Base-by-base conservation (phyloP, 1,140 invertebrate species). In the Rhopalosiphum maidis region DNA sequence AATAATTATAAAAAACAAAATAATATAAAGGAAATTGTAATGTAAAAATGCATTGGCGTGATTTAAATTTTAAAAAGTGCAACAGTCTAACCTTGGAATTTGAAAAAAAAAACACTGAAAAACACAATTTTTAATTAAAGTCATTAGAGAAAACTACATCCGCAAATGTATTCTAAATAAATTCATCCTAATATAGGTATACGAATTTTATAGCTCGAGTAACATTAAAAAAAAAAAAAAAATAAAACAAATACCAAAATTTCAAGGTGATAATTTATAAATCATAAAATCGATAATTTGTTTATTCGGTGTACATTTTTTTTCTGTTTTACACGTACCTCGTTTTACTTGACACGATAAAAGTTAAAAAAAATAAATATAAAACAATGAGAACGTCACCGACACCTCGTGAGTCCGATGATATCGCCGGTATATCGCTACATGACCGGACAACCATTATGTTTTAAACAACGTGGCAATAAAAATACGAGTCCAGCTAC, bases 1-100 rank as follows among this genome's bases (percentile, higher is more conserved):
- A 21, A 77, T 77, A 77, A 77, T 77, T 77, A 35, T 7, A 77
- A 0, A 77, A 77, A n/a, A 15, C 0, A 77, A 77, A 77, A 77
- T 5, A 77, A 21, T 77, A n/a, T 77, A n/a, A 77, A 77, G 60
- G 18, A n/a, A 77, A 77, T 77, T 18, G 30, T 18, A n/a, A 18
- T 18, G 15, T n/a, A 18, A 18, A 77, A 77, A 77, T 77, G 60
- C 60, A n/a, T 5, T 77, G n/a, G 9, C 5, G 5, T 1, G 30
- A 77, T 77, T n/a, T 77, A 77, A 77, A n/a, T 77, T n/a, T 77
- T 77, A 77, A 77, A 77, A n/a, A 77, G 30, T 77, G 60, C 30
- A 77, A n/a, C n/a, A n/a, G 60, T n/a, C n/a, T 77, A 77, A 77
- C 60, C 60, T 77, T 77, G 60, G 21, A 77, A 77, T 77, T 77